Evolutionary conservation across 2,888 invertebrate genomes (phyloP).

Genomic region (Apomyelois bistriatella): DNA sequence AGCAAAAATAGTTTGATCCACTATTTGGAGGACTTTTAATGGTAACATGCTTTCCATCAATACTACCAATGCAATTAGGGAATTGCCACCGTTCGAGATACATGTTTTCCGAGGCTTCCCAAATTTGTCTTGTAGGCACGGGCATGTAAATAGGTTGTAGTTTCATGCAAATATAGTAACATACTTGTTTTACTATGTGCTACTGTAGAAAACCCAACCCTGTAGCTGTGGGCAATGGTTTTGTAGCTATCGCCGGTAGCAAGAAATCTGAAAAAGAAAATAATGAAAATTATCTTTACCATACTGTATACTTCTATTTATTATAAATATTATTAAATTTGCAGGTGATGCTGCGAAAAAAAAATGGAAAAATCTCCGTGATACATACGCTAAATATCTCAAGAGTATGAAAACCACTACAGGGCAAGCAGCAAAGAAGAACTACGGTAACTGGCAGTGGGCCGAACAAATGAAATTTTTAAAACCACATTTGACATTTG

Average conservation of each 20-base stretch:
- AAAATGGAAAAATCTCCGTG: neutral
- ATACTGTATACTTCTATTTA: no score
- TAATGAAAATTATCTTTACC: no score
- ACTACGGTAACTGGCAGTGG: slow-evolving; percentile 16
- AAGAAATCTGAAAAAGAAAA: no score
- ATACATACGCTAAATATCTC: slow-evolving; percentile 9
- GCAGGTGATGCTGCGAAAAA: no score
- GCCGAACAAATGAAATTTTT: slow-evolving; percentile 13
- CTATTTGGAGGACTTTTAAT: neutral
- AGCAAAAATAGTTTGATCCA: neutral
- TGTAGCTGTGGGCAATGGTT: no score
- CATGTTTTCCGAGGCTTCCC: neutral
- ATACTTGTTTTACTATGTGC: neutral
- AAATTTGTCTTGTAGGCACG: neutral
- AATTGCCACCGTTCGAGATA: neutral
- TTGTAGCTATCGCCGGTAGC: no score
- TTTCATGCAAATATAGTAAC: neutral
- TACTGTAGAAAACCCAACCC: neutral
- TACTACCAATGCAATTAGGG: neutral
- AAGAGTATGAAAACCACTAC: slow-evolving; percentile 13
- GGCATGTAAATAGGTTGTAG: neutral
- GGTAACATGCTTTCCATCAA: neutral
- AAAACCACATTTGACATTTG: neutral
- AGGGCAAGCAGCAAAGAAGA: slow-evolving; percentile 9
- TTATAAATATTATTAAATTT: no score